Conservation (phyloP, 2,888 invertebrate genomes). For the Orchestes rusci region DNA sequence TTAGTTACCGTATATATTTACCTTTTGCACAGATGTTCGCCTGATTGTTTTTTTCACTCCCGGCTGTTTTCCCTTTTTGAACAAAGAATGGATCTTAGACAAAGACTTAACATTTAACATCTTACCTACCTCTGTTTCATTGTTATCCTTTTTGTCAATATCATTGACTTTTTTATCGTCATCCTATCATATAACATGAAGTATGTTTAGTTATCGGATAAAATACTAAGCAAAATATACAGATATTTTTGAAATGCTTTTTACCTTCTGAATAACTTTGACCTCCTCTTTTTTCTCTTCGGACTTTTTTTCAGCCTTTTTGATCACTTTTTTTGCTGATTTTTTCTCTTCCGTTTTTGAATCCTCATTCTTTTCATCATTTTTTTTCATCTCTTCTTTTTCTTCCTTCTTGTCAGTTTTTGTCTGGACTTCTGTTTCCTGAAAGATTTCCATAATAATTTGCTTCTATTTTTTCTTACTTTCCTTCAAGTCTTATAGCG, state of each 20-base stretch:
- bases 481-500: too few relatives aligned
- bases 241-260: too few relatives aligned
- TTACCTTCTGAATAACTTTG: conserved; percentile 35
- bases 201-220: conserved; percentile 5
- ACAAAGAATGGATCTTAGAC: conserved; percentile 19
- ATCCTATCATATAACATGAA: conserved; percentile 28
- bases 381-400: conserved; percentile 35
- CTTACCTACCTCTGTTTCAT: conserved; percentile 36
- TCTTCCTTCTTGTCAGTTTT: conserved; percentile 28
- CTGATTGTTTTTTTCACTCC: conserved; percentile 49
- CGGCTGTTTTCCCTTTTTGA: conserved; percentile 48
- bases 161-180: conserved; percentile 40
- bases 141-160: conserved; percentile 37
- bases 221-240: background rate
- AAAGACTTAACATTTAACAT: conserved; percentile 11
- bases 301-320: conserved; percentile 39
- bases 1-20: too few relatives aligned
- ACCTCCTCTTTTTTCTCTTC: conserved; percentile 31
- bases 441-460: too few relatives aligned
- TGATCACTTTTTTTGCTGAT: conserved; percentile 31
- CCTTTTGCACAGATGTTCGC: conserved; percentile 39
- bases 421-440: too few relatives aligned
- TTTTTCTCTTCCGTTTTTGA: conserved; percentile 5
- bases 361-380: conserved; percentile 28
- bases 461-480: conserved; percentile 39